Evolutionary conservation across 1,140 invertebrate genomes (phyloP).

Genomic region (Drosophila orena): DNA sequence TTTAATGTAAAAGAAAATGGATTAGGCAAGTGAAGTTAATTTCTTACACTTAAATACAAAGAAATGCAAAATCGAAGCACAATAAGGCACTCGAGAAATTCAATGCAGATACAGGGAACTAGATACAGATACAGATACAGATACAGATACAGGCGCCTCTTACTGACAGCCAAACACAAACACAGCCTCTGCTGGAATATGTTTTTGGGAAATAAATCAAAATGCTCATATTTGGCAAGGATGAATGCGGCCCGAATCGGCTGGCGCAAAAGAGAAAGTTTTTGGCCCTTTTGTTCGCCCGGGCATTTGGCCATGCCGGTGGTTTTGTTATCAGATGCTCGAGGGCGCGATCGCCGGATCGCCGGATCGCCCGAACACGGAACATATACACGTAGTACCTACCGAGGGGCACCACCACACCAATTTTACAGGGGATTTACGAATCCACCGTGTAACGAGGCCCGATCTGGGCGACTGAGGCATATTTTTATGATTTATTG

Average conservation of each 20-base stretch:
- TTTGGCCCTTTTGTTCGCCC: slow-evolving; percentile 62
- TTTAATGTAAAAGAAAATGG: background rate
- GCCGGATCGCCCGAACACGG: slow-evolving; percentile 50
- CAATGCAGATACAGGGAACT: slow-evolving; percentile 23
- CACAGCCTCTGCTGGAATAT: slow-evolving; percentile 20
- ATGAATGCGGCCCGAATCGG: slow-evolving; percentile 41
- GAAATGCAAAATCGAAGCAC: background rate
- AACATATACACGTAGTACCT: slow-evolving; percentile 31
- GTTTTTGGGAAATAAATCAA: slow-evolving; percentile 71
- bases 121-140: slow-evolving; percentile 21
- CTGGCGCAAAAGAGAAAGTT: slow-evolving; percentile 78
- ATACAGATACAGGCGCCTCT: slow-evolving; percentile 56
- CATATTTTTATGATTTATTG: slow-evolving; percentile 84
- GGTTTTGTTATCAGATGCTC: slow-evolving; percentile 82
- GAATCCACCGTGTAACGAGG: slow-evolving; percentile 81
- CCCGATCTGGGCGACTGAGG: slow-evolving; percentile 32
- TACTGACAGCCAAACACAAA: slow-evolving; percentile 50
- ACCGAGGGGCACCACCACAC: slow-evolving; percentile 49
- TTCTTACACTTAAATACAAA: background rate
- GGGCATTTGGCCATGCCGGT: slow-evolving; percentile 65
- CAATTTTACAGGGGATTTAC: slow-evolving; percentile 79
- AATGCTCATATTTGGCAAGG: slow-evolving; percentile 65
- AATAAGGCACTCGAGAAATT: background rate
- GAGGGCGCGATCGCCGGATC: slow-evolving; percentile 79
- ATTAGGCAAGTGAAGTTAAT: too few species aligned